Percentiles rank a stretch among this genome's conserved stretches.
Conservation (phyloP, 2,113 vertebrate genomes). For the Periophthalmodon schlosseri region DNA sequence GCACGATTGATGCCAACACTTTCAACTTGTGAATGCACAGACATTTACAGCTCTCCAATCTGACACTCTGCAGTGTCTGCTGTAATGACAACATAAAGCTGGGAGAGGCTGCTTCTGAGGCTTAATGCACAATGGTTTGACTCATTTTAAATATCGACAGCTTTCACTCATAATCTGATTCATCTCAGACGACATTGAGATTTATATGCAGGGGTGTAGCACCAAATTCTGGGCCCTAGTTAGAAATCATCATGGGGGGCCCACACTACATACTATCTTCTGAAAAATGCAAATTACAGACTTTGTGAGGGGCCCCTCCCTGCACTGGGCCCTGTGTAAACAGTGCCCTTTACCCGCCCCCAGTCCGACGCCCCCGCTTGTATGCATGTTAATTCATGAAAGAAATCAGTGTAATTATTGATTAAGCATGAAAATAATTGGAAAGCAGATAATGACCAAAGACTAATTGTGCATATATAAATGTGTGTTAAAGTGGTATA, state of each 20-base stretch:
- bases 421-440: neutral
- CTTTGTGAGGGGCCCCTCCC: too few species aligned
- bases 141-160: neutral
- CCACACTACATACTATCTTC: too few species aligned
- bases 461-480: neutral
- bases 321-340: too few species aligned
- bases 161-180: neutral
- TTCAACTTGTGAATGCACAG: conserved; percentile 34
- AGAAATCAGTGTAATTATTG: neutral
- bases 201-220: neutral
- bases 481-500: neutral
- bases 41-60: conserved; percentile 43
- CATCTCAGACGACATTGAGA: neutral
- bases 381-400: neutral
- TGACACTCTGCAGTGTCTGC: conserved; percentile 17
- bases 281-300: too few species aligned
- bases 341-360: too few species aligned
- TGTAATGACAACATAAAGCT: conserved; percentile 18
- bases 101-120: conserved; percentile 17
- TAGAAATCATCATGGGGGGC: too few species aligned
- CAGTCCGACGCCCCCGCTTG: too few species aligned
- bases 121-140: neutral
- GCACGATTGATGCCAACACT: conserved; percentile 43
- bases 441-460: neutral
- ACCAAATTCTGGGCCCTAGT: too few species aligned